Percentiles rank a stretch among this genome's conserved stretches.
Evolutionary conservation across 1,140 invertebrate species (phyloP).

Genomic region (Parasteatoda tepidariorum): DNA sequence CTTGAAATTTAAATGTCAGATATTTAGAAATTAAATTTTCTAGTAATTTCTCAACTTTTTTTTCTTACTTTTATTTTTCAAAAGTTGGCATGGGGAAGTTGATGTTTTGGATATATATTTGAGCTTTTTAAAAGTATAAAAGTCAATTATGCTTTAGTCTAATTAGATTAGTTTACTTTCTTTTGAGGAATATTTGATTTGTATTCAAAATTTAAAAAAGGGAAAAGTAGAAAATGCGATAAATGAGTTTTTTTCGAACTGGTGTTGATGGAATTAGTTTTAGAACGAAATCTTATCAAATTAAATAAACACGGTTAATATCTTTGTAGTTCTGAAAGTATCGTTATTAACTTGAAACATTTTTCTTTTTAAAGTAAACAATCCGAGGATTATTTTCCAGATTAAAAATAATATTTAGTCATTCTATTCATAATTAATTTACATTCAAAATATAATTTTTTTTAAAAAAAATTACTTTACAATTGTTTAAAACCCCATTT

Average conservation of each 20-base stretch:
- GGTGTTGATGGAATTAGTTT: background rate
- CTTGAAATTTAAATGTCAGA: slow-evolving; percentile 54
- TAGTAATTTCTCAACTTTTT: slow-evolving; percentile 19
- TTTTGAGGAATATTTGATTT: slow-evolving; percentile 16
- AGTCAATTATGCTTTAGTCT: slow-evolving; percentile 35
- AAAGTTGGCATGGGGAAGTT: background rate
- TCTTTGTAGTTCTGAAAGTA: background rate
- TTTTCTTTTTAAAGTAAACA: background rate
- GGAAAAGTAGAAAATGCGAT: background rate
- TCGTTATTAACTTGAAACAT: background rate
- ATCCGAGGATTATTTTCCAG: background rate
- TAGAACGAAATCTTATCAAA: background rate
- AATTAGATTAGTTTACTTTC: slow-evolving; percentile 49
- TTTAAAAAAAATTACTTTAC: too few species aligned
- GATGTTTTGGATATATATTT: background rate
- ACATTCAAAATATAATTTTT: too few species aligned
- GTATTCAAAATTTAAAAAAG: background rate
- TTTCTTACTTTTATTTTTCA: slow-evolving; percentile 6
- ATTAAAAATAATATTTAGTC: too few species aligned
- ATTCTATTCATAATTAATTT: too few species aligned
- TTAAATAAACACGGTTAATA: background rate
- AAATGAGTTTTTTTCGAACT: background rate
- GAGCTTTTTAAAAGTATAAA: background rate
- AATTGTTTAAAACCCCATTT: too few species aligned
- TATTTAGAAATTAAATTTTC: slow-evolving; percentile 49